phyloP scores from a whole-genome alignment of 2,888 invertebrate genomes.

The Disparrhopalites patrizii region DNA sequence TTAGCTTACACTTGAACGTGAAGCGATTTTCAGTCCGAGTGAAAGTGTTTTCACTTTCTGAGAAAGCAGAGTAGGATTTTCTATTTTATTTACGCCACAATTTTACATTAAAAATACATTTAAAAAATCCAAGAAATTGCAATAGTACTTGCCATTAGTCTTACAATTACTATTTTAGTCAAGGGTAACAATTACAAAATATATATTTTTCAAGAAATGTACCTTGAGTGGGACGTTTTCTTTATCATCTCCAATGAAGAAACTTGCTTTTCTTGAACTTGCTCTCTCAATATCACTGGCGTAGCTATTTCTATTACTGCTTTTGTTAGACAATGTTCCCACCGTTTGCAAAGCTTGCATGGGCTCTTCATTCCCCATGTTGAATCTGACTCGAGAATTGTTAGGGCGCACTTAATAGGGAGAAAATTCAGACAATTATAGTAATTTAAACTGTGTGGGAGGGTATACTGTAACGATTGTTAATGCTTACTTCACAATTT shows the following conservation, averaged over 20 bases:
- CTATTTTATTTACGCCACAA: too few relatives aligned
- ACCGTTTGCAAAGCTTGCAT: neutral
- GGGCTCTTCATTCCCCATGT: neutral
- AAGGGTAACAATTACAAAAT: conserved; percentile 21
- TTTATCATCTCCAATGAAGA: conserved; percentile 45
- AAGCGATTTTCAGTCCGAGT: too few relatives aligned
- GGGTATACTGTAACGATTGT: too few relatives aligned
- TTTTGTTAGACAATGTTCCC: neutral
- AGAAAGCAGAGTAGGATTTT: too few relatives aligned
- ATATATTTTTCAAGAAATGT: too few relatives aligned
- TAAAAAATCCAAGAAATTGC: neutral
- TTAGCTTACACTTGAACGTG: too few relatives aligned
- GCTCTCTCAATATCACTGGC: conserved; percentile 2
- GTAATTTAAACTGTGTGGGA: too few relatives aligned
- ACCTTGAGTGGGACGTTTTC: conserved; percentile 39
- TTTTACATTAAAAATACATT: neutral
- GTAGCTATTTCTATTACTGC: neutral
- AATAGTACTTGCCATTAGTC: neutral
- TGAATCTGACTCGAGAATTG: too few relatives aligned
- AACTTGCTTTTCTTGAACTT: conserved; percentile 38
- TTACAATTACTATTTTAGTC: neutral
- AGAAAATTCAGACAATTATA: too few relatives aligned
- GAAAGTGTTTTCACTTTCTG: too few relatives aligned
- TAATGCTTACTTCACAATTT: too few relatives aligned
- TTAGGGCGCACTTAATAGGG: too few relatives aligned